phyloP scores from a whole-genome alignment of 2,113 vertebrate genomes.

The Geothlypis trichas region DNA sequence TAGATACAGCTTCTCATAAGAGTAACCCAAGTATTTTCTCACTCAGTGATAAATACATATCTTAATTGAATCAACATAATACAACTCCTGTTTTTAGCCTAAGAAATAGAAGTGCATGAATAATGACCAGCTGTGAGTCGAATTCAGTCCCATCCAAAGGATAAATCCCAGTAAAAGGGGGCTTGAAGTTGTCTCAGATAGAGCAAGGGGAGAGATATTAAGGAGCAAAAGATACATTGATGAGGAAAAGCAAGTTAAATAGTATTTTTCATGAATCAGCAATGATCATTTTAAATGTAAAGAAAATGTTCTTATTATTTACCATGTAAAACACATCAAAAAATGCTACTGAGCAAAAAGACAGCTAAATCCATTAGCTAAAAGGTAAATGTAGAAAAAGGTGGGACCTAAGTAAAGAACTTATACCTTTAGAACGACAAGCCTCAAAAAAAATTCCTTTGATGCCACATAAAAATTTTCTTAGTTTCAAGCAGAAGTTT shows the following conservation, averaged over 20 bases:
- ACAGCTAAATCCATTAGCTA: neutral
- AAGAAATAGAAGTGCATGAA: neutral
- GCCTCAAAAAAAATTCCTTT: neutral
- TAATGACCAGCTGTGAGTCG: neutral
- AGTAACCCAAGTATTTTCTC: neutral
- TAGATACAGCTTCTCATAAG: neutral
- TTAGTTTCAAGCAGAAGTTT: neutral
- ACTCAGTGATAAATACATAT: neutral
- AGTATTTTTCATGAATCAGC: neutral
- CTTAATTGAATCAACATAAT: neutral
- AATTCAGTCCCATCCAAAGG: neutral
- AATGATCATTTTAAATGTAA: neutral
- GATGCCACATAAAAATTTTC: neutral
- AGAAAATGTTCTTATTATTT: neutral
- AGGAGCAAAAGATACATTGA: neutral
- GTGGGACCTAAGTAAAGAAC: neutral
- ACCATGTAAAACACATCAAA: neutral
- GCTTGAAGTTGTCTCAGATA: neutral
- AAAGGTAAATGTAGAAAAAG: neutral
- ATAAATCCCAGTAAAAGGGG: neutral
- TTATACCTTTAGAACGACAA: neutral
- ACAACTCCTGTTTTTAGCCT: neutral
- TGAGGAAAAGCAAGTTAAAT: neutral
- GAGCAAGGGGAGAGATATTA: neutral
- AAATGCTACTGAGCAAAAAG: neutral